Conservation (phyloP, 2,888 invertebrate genomes). For the Yponomeuta sedellus region DNA sequence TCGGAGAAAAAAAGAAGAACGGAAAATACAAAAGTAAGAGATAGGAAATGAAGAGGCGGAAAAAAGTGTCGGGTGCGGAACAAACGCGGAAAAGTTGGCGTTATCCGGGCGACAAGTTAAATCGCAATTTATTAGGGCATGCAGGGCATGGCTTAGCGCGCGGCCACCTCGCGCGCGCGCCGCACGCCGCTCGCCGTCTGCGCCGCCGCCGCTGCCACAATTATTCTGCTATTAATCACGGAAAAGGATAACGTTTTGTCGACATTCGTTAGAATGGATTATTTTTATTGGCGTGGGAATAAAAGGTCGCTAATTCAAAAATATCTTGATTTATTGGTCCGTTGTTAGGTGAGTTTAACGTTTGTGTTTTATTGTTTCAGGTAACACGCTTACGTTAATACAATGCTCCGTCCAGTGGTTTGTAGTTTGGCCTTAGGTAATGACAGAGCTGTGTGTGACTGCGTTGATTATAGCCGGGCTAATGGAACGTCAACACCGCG, state of each 20-base stretch:
- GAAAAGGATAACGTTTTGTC: slow-evolving; percentile 20
- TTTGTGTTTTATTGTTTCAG: slow-evolving; percentile 10
- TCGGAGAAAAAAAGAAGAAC: slow-evolving; percentile 68
- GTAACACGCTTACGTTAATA: slow-evolving; percentile 5
- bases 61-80: slow-evolving; percentile 75
- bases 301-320: slow-evolving; percentile 5
- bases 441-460: slow-evolving; percentile 11
- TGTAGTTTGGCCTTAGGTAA: slow-evolving; percentile 1
- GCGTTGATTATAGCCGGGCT: slow-evolving; percentile 17
- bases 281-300: slow-evolving; percentile 18
- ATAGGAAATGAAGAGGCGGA: slow-evolving; percentile 77
- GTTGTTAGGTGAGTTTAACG: neutral
- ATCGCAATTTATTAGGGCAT: slow-evolving; percentile 76
- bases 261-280: slow-evolving; percentile 19
- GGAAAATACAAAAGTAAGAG: slow-evolving; percentile 76
- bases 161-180: slow-evolving; percentile 29
- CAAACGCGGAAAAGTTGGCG: slow-evolving; percentile 74
- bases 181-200: neutral
- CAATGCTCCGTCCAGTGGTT: neutral
- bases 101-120: slow-evolving; percentile 76
- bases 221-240: slow-evolving; percentile 30
- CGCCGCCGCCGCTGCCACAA: slow-evolving; percentile 17
- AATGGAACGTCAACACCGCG: slow-evolving; percentile 23
- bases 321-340: neutral
- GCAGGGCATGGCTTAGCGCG: slow-evolving; percentile 59